Evolutionary conservation across 2,888 invertebrate genomes (phyloP).

Genomic region (Limnephilus lunatus): DNA sequence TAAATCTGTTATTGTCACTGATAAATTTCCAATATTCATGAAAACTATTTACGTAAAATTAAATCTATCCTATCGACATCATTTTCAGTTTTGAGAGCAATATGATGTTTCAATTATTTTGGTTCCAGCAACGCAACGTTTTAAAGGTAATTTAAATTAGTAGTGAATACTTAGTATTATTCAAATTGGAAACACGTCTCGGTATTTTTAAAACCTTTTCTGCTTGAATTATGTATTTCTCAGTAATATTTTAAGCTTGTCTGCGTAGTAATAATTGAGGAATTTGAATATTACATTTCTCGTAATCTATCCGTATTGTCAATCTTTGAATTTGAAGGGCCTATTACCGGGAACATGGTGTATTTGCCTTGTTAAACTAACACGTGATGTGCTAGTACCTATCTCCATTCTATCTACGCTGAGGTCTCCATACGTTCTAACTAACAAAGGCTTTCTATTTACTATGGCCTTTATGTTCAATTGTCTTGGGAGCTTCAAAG

Average conservation of each 20-base stretch:
- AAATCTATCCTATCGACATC: neutral
- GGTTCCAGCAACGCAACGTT: neutral
- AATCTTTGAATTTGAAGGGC: neutral
- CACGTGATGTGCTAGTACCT: neutral
- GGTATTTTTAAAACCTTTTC: neutral
- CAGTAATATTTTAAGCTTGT: neutral
- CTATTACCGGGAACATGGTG: neutral
- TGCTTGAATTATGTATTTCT: neutral
- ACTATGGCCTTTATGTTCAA: slow-evolving; percentile 34
- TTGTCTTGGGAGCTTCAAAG: slow-evolving; percentile 40
- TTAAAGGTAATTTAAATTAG: neutral
- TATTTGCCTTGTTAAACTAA: slow-evolving; percentile 24
- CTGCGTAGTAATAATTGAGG: neutral
- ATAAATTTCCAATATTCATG: too few relatives aligned
- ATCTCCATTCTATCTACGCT: neutral
- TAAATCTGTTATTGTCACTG: too few relatives aligned
- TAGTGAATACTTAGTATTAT: neutral
- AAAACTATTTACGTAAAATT: too few relatives aligned
- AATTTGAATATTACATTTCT: neutral
- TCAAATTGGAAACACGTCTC: neutral
- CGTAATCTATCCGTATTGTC: neutral
- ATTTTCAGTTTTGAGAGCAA: neutral
- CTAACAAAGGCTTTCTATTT: slow-evolving; percentile 47
- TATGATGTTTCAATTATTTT: too few relatives aligned
- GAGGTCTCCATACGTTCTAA: neutral